Evolutionary conservation across 2,797 vertebrate species (phyloP).

Genomic region (Lemur catta): DNA sequence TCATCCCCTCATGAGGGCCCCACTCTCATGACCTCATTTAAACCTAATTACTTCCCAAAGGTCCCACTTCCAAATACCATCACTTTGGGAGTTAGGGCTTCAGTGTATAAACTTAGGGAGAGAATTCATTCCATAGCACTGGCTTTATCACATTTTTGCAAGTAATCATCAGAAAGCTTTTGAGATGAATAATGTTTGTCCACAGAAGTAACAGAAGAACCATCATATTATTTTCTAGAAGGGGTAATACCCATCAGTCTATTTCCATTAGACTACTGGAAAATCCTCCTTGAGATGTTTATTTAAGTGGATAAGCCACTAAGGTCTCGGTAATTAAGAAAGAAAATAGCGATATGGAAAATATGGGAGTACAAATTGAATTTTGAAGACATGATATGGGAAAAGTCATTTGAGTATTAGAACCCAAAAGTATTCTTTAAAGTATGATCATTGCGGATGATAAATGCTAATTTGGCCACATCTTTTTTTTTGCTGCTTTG

Average conservation of each 20-base stretch:
- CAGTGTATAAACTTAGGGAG: neutral
- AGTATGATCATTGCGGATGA: neutral
- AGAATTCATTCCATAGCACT: neutral
- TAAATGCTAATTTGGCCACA: neutral
- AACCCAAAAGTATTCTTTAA: neutral
- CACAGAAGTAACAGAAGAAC: neutral
- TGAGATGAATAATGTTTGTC: neutral
- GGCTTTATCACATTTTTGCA: conserved; percentile 5
- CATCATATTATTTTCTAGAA: conserved; percentile 34
- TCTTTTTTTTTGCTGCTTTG: conserved; percentile 24
- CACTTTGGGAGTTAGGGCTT: neutral
- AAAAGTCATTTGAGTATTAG: neutral
- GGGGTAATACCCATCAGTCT: neutral
- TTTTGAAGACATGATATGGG: neutral
- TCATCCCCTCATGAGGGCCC: neutral
- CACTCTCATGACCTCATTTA: neutral
- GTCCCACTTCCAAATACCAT: neutral
- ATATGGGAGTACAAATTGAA: neutral
- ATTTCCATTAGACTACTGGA: neutral
- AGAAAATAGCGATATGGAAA: conserved; percentile 36
- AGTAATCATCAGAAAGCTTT: conserved; percentile 40
- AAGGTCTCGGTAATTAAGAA: conserved; percentile 40
- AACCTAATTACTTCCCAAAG: neutral
- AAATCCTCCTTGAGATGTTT: conserved; percentile 34
- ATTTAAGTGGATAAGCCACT: conserved; percentile 10